A percentile compares a stretch with the other conserved stretches of the same genome.
Evolutionary conservation across 2,797 vertebrate genomes (phyloP).

Genomic region (Arctocebus calabarensis): DNA sequence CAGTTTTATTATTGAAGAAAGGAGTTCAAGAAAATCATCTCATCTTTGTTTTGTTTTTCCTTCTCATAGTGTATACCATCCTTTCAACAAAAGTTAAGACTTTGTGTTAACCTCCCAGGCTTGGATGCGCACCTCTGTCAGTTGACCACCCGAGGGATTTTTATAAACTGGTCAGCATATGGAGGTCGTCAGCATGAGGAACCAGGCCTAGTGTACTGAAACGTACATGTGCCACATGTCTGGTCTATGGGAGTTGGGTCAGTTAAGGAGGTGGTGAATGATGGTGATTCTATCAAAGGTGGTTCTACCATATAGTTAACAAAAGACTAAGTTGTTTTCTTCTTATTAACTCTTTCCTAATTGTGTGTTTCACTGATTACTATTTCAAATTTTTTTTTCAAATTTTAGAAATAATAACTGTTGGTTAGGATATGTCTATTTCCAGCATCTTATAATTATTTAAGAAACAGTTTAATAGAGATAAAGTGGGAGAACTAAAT

Average conservation of each 20-base stretch:
- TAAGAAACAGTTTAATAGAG: constrained; percentile 34
- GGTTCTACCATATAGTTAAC: too few species aligned
- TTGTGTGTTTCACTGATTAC: neutral
- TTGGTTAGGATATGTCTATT: neutral
- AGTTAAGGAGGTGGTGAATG: too few species aligned
- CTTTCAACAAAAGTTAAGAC: neutral
- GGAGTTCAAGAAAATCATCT: neutral
- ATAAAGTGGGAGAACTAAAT: neutral
- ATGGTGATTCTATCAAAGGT: too few species aligned
- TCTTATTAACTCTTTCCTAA: neutral
- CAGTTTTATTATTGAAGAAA: neutral
- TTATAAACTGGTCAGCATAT: too few species aligned
- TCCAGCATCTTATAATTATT: neutral
- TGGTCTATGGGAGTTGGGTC: too few species aligned
- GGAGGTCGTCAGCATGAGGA: too few species aligned
- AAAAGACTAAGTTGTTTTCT: neutral
- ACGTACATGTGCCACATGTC: too few species aligned
- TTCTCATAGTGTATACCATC: neutral
- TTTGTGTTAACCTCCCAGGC: neutral
- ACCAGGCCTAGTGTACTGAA: too few species aligned
- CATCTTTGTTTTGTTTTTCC: neutral
- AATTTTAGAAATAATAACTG: neutral
- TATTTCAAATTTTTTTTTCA: neutral
- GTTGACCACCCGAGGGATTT: too few species aligned
- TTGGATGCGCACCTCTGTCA: too few species aligned